Percentiles rank a stretch among this genome's conserved stretches.
Conservation (phyloP, 2,797 vertebrate species). For the Lutjanus campechanus region DNA sequence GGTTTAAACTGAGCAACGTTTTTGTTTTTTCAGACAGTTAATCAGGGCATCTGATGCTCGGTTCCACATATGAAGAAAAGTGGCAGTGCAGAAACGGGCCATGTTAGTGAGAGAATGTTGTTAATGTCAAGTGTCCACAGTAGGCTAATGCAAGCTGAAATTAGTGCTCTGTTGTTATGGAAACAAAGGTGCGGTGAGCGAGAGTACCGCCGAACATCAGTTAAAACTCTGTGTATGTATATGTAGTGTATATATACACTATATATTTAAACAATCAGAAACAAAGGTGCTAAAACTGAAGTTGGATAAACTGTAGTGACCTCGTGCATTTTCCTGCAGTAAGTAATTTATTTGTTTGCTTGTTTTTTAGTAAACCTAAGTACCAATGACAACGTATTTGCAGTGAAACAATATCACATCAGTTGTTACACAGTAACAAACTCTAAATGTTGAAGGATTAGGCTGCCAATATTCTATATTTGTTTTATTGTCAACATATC, state of each 20-base stretch:
- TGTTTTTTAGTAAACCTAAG: too few relatives aligned
- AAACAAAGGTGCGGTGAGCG: slow-evolving; percentile 1
- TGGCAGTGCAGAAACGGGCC: neutral
- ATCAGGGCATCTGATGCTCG: neutral
- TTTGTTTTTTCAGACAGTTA: neutral
- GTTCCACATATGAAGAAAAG: neutral
- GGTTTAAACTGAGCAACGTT: neutral
- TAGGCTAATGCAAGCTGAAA: neutral
- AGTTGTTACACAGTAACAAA: neutral
- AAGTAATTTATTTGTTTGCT: too few relatives aligned
- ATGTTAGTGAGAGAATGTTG: neutral
- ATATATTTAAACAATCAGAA: neutral
- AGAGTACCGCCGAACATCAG: neutral
- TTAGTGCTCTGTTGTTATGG: slow-evolving; percentile 23
- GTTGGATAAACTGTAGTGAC: neutral
- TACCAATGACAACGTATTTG: too few relatives aligned
- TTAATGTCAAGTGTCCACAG: neutral
- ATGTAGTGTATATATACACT: neutral
- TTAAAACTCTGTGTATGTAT: neutral
- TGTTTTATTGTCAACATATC: neutral
- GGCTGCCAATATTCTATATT: neutral
- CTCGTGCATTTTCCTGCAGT: too few relatives aligned
- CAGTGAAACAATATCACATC: too few relatives aligned
- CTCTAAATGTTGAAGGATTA: neutral
- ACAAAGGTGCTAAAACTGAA: neutral